phyloP scores from a whole-genome alignment of 2,797 vertebrate genomes.

The Takifugu ocellatus region DNA sequence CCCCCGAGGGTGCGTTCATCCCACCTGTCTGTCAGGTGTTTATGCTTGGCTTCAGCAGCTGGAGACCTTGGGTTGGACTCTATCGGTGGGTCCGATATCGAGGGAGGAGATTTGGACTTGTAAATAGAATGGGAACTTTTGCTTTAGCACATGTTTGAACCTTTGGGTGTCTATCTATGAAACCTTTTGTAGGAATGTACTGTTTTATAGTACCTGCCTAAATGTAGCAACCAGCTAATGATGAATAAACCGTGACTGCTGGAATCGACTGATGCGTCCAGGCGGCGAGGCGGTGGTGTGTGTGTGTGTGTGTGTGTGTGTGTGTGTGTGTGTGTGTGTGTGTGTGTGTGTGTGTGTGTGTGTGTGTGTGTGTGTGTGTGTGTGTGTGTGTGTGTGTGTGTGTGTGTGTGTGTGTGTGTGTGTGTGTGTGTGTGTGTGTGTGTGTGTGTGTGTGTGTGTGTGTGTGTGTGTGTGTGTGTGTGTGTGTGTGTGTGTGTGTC shows the following conservation, averaged over 20 bases:
- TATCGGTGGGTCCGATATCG: conserved; percentile 8
- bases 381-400: too few species aligned
- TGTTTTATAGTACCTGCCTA: conserved; percentile 77
- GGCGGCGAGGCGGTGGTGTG: too few species aligned
- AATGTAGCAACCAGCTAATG: conserved; percentile 70
- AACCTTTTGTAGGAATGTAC: conserved; percentile 70
- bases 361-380: too few species aligned
- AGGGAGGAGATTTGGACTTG: conserved; percentile 49
- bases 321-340: too few species aligned
- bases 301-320: too few species aligned
- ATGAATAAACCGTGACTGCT: neutral
- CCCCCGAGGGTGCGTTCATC: neutral
- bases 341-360: too few species aligned
- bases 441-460: too few species aligned
- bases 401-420: too few species aligned
- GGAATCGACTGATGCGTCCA: neutral
- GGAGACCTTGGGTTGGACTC: neutral
- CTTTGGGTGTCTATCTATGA: conserved; percentile 53
- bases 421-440: too few species aligned
- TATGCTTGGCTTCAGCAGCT: too few species aligned
- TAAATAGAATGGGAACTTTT: conserved; percentile 45
- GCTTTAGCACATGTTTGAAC: neutral
- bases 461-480: too few species aligned
- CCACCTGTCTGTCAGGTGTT: neutral
- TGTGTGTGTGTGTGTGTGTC: too few species aligned